Evolutionary conservation across 2,888 invertebrate genomes (phyloP).

Genomic region (Plebejus melissa): DNA sequence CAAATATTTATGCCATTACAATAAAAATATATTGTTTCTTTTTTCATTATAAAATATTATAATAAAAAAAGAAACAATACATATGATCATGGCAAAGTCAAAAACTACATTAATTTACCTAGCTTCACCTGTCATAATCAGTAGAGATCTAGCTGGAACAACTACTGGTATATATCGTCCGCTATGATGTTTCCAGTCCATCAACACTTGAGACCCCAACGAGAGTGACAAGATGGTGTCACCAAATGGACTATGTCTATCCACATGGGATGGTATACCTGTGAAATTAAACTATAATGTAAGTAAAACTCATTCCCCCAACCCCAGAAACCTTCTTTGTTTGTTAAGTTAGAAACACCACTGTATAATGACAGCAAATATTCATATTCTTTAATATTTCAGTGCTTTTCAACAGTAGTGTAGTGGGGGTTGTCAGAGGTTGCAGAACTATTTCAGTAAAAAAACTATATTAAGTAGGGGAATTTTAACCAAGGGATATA

Average conservation of each 20-base stretch:
- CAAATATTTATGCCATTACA: no score
- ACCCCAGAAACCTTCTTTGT: background rate
- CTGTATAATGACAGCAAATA: no score
- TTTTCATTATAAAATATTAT: no score
- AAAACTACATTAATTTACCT: constrained; percentile 63
- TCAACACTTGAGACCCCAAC: constrained; percentile 88
- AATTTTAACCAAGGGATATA: no score
- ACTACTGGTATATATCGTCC: constrained; percentile 79
- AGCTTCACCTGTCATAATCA: constrained; percentile 89
- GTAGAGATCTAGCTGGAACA: constrained; percentile 84
- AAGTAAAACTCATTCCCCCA: background rate
- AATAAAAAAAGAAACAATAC: no score
- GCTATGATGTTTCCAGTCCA: constrained; percentile 90
- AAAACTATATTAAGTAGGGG: no score
- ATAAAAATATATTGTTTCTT: no score
- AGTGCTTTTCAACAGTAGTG: no score
- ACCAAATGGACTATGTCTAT: constrained; percentile 96
- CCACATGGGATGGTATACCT: constrained; percentile 97
- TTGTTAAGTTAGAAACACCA: background rate
- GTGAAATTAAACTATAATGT: constrained; percentile 29
- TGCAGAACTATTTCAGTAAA: no score
- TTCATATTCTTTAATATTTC: no score
- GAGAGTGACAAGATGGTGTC: constrained; percentile 93
- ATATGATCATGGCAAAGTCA: no score
- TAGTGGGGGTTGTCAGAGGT: no score